phyloP scores from a whole-genome alignment of 2,888 invertebrate genomes.

The Teleogryllus oceanicus region DNA sequence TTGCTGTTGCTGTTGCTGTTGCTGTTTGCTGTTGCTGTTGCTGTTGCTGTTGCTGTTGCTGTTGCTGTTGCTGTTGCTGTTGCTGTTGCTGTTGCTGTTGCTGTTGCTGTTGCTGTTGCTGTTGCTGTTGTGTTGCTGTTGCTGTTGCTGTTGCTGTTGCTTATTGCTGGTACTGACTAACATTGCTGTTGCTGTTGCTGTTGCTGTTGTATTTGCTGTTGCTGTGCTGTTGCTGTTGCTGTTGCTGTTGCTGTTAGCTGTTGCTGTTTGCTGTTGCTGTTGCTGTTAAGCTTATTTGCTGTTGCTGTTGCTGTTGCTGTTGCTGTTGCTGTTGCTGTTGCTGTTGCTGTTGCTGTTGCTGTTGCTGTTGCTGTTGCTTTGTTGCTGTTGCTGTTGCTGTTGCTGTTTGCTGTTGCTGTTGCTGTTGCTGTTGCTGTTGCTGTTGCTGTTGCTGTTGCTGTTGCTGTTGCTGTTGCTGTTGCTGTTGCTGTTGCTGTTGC shows the following conservation, averaged over 20 bases:
- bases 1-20: conserved; percentile 39
- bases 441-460: conserved; percentile 44
- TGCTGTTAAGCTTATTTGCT: conserved; percentile 47
- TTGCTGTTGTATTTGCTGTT: too few relatives aligned
- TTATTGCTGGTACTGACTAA: conserved; percentile 28
- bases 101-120: conserved; percentile 37
- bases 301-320: conserved; percentile 47
- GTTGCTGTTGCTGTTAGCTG: too few relatives aligned
- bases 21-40: too few relatives aligned
- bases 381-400: too few relatives aligned
- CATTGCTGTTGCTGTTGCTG: conserved; percentile 36
- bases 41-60: conserved; percentile 36
- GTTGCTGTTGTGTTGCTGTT: too few relatives aligned
- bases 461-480: conserved; percentile 24
- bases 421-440: conserved; percentile 51
- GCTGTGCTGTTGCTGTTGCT: too few relatives aligned
- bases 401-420: conserved; percentile 49
- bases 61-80: conserved; percentile 34
- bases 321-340: conserved; percentile 43
- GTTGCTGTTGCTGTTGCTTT: conserved; percentile 38
- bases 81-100: conserved; percentile 38
- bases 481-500: conserved; percentile 3
- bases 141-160: conserved; percentile 38
- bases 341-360: conserved; percentile 38
- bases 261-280: conserved; percentile 34